A percentile compares a stretch with the other conserved stretches of the same genome.
Evolutionary conservation across 2,797 vertebrate genomes (phyloP).

Genomic region (Botia almorhae): DNA sequence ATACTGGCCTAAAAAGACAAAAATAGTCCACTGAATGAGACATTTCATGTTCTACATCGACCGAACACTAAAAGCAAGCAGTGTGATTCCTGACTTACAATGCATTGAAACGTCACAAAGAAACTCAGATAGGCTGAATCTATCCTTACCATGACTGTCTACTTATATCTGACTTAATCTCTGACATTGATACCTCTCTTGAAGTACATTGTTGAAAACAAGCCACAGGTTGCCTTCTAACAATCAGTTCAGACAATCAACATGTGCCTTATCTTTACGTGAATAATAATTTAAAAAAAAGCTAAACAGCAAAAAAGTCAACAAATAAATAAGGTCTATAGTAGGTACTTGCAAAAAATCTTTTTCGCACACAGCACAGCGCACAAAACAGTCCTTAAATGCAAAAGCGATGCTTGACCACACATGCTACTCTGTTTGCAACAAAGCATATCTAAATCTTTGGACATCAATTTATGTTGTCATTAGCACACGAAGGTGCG

Average conservation of each 20-base stretch:
- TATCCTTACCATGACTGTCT: background rate
- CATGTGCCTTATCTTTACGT: background rate
- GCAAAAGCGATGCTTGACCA: background rate
- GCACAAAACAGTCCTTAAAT: background rate
- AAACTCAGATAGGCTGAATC: background rate
- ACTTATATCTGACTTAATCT: background rate
- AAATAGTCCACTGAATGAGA: too few relatives aligned
- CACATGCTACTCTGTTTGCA: background rate
- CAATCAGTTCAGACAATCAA: background rate
- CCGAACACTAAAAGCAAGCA: too few relatives aligned
- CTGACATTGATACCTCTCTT: background rate
- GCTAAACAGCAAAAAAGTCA: too few relatives aligned
- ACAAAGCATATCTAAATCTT: background rate
- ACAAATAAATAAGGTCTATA: background rate
- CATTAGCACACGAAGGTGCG: background rate
- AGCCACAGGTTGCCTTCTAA: background rate
- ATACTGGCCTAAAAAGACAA: background rate
- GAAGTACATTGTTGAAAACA: background rate
- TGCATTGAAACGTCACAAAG: too few relatives aligned
- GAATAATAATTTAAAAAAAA: background rate
- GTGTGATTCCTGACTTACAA: background rate
- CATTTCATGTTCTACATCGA: too few relatives aligned
- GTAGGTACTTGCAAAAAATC: background rate
- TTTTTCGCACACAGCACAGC: background rate
- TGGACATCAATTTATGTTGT: background rate